Evolutionary conservation across 2,888 invertebrate species (phyloP), one percentile per base, ranked within the genome.

Genomic region (Dorcus hopei): DNA sequence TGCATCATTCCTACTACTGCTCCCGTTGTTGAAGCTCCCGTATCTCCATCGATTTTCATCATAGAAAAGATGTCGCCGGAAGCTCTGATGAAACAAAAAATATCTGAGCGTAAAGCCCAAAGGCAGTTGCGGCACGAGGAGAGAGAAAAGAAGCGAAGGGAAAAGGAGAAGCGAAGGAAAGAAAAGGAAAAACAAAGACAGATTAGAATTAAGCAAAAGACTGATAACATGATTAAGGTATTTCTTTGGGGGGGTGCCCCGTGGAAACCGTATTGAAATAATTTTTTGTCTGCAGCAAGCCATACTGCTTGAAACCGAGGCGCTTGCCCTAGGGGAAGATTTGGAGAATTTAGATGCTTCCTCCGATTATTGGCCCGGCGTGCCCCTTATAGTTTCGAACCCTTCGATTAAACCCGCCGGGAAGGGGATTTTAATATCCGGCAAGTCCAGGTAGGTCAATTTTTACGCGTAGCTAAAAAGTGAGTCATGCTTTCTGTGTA

Each of bases 341-440:
- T 54, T 57, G 3, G 57, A 64, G 6, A 67, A 66, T 26, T 67
- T 52, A n/a, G 70, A 67, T 5, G 63, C 55, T 4, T 66, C 53
- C 16, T 62, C 66, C 16, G 57, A 62, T 33, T 70, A 70, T 54
- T 76, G 76, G 76, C 75, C 77, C n/a, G 75, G 76, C 7, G 54
- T 66, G n/a, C 66, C 72, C 6, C 52, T 70, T 23, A 56, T 70
- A 5, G 62, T 71, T 6, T 59, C 64, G 9, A 61, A 61, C 57
- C 67, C 69, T 3, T 66, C 79, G 11, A 77, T 77, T 9, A 81
- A 80, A 47, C 77, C 81, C 1, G 80, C 82, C 9, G 78, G 80
- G 11, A 83, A 82, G 66, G 84, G 86, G 52, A 86, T 86, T 59
- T 75, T 86, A 41, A 77, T 84, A 38, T 78, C 80, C 38, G 77